These are phyloP conservation scores for Cladorhizidae sp. DNA, from an alignment of 37 sponge, comb jelly and placozoan species.

Conservation along the genomic window DNA sequence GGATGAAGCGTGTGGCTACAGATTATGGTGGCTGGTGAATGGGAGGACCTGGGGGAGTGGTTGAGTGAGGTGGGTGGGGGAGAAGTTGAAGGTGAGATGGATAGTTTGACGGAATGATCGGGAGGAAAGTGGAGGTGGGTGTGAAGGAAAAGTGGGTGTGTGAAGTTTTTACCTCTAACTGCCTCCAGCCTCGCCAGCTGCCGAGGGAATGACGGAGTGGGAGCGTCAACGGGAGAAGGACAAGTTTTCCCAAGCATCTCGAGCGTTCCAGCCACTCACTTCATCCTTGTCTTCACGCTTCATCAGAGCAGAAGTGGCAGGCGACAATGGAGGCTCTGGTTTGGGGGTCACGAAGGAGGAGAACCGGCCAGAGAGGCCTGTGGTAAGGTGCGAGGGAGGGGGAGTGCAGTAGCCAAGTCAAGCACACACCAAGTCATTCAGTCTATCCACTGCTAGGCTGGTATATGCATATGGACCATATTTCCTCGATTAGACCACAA, in stretches of 20 bases:
- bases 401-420: no score
- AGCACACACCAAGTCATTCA: no score
- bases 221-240: slow-evolving; percentile 75
- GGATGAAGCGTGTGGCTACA: background rate
- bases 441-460: no score
- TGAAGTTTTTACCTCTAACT: background rate
- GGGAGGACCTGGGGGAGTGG: background rate
- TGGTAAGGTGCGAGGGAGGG: background rate
- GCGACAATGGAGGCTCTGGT: background rate
- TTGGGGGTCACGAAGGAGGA: background rate
- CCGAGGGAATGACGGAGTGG: slow-evolving; percentile 79
- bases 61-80: background rate
- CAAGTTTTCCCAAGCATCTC: slow-evolving; percentile 61
- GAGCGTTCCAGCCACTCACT: slow-evolving; percentile 53
- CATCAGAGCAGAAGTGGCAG: slow-evolving; percentile 18
- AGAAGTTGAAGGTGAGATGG: background rate
- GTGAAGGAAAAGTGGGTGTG: no score
- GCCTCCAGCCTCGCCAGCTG: background rate
- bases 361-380: background rate
- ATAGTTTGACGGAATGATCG: no score
- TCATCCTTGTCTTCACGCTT: slow-evolving; percentile 65
- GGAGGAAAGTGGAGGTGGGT: no score
- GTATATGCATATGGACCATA: no score
- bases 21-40: background rate
- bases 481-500: no score